A percentile compares a stretch with the other conserved stretches of the same genome.
phyloP scores from a whole-genome alignment of 2,797 vertebrate species.

The Pangasius mekongensis region DNA sequence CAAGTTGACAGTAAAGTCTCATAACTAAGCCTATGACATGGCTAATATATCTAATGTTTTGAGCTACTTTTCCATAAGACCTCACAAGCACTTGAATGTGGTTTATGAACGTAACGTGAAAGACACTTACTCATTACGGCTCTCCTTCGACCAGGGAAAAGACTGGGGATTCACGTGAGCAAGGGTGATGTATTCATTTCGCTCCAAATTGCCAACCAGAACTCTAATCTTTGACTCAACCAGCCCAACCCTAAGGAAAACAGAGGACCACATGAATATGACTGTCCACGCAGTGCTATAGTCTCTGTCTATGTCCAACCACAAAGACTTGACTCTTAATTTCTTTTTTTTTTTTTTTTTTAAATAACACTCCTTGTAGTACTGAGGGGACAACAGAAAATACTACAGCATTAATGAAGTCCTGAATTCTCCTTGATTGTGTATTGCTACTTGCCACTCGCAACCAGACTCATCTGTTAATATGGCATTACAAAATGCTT shows the following conservation, averaged over 20 bases:
- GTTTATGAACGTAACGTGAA: background rate
- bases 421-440: background rate
- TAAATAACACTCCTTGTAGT: background rate
- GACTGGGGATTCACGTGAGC: constrained; percentile 97
- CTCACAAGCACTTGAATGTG: background rate
- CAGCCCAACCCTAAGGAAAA: constrained; percentile 86
- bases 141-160: constrained; percentile 88
- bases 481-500: background rate
- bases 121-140: constrained; percentile 83
- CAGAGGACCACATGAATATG: background rate
- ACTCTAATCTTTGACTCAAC: constrained; percentile 98
- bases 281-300: background rate
- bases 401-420: background rate
- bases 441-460: background rate
- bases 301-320: background rate
- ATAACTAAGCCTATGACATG: background rate
- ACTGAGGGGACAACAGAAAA: background rate
- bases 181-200: constrained; percentile 94
- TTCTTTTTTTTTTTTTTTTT: too few species aligned
- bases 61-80: background rate
- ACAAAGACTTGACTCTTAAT: background rate
- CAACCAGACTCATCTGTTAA: background rate
- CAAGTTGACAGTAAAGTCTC: constrained; percentile 10
- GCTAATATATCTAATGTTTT: background rate
- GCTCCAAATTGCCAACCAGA: constrained; percentile 94